phyloP scores from a whole-genome alignment of 2,797 vertebrate genomes.

The Catamblyrhynchus diadema region DNA sequence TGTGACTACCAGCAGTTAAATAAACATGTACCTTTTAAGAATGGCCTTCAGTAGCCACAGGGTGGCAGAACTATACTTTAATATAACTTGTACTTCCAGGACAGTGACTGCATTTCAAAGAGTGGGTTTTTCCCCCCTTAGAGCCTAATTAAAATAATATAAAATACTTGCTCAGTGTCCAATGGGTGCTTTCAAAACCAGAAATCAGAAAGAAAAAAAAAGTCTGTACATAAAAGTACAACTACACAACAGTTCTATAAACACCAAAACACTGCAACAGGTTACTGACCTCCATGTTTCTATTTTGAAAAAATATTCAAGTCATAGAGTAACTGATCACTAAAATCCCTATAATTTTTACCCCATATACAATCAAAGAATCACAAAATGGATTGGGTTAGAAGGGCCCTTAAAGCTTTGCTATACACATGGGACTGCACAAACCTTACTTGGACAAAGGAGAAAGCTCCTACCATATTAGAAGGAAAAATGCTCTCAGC shows the following conservation, averaged over 20 bases:
- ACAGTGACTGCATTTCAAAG: neutral
- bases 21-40: neutral
- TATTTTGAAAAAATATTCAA: neutral
- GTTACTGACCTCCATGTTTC: neutral
- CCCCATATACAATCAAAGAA: neutral
- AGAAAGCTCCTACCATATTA: neutral
- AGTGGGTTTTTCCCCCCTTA: rapidly evolving
- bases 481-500: neutral
- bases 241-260: neutral
- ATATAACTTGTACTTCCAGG: neutral
- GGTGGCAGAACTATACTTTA: conserved; percentile 33
- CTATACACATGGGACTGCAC: neutral
- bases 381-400: neutral
- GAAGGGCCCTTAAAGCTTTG: neutral
- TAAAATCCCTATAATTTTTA: neutral
- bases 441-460: neutral
- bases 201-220: neutral
- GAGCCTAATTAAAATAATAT: neutral
- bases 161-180: neutral
- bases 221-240: rapidly evolving
- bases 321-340: neutral
- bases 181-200: neutral
- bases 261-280: neutral
- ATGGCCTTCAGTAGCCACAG: neutral
- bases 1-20: neutral